Percentiles rank a stretch among this genome's conserved stretches.
These are phyloP conservation scores for Chydorus sphaericus DNA, from an alignment of 2,888 invertebrate species.

Conservation along the genomic window DNA sequence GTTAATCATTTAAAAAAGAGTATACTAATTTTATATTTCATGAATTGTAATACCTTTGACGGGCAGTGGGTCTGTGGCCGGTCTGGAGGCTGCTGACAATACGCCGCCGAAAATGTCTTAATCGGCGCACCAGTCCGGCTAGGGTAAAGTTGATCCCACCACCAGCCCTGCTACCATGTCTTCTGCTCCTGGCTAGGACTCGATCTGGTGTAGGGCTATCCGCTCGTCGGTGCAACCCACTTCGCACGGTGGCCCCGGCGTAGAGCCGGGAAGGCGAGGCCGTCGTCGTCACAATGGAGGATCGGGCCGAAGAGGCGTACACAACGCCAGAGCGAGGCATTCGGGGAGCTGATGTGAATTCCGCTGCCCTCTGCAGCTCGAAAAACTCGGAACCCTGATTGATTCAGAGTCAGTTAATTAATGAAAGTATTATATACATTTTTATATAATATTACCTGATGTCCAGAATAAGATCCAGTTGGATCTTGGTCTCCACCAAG, in stretches of 20 bases:
- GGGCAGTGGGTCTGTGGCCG: neutral
- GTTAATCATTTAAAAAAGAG: too few species aligned
- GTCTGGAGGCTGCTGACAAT: neutral
- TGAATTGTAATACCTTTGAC: too few species aligned
- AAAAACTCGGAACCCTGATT: neutral
- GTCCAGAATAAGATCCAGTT: neutral
- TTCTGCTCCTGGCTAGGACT: neutral
- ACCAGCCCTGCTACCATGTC: neutral
- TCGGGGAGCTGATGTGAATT: neutral
- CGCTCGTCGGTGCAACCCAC: neutral
- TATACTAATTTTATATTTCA: too few species aligned
- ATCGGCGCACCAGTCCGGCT: neutral
- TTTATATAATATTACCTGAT: neutral
- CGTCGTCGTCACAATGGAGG: neutral
- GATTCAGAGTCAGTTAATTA: neutral
- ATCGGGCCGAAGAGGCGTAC: neutral
- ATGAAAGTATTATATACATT: neutral
- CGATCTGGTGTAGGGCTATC: neutral
- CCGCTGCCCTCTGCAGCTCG: slow-evolving; percentile 2
- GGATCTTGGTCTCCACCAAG: neutral
- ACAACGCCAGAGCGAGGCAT: neutral
- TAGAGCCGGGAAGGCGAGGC: neutral
- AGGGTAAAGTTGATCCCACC: neutral
- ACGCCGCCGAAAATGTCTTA: neutral
- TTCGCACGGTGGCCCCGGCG: neutral